A percentile compares a stretch with the other conserved stretches of the same genome.
These are phyloP conservation scores for Peromyscus polionotus DNA, from an alignment of 2,113 vertebrate species.

Conservation along the genomic window DNA sequence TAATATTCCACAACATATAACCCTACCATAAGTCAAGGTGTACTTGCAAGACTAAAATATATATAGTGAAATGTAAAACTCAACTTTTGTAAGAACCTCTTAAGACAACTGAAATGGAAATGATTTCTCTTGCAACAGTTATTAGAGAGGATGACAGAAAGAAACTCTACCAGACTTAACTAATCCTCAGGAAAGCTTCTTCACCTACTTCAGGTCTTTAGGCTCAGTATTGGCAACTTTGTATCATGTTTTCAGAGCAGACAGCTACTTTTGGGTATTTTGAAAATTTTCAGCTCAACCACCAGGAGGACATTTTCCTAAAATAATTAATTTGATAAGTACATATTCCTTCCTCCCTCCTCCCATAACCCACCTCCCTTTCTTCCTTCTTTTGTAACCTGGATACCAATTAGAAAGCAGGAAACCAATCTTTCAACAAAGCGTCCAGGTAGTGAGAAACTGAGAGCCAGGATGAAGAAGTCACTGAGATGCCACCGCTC, in stretches of 20 bases:
- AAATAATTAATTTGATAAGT: background rate
- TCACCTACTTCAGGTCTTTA: background rate
- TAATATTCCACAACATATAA: background rate
- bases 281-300: background rate
- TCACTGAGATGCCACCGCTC: background rate
- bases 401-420: background rate
- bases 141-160: background rate
- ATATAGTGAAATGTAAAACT: background rate
- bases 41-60: background rate
- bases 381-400: background rate
- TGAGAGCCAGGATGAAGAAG: background rate
- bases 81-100: background rate
- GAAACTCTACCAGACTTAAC: background rate
- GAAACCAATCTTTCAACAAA: background rate
- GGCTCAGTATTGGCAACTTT: background rate
- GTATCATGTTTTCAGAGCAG: background rate
- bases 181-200: background rate
- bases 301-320: background rate
- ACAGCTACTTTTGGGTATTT: background rate
- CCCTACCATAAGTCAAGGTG: background rate
- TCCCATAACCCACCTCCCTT: no score
- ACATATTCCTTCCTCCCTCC: background rate
- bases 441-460: background rate
- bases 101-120: conserved; percentile 5
- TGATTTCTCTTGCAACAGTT: background rate